Conservation (phyloP, 1,140 invertebrate species). For the Heliconius himera region DNA sequence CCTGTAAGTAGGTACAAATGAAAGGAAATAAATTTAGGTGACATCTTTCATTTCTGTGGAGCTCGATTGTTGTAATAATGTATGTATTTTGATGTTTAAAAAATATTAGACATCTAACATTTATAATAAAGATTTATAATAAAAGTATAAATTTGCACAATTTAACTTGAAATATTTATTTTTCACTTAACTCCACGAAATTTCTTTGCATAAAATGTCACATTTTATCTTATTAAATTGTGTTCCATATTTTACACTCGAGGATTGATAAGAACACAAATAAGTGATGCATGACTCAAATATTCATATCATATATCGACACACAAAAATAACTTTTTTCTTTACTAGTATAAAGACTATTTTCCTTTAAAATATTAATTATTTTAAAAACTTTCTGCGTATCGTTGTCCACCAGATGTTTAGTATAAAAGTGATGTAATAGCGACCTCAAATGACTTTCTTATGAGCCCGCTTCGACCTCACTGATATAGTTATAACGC, state of each 20-base stretch:
- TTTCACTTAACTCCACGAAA: not conserved
- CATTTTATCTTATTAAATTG: slow-evolving; percentile 5
- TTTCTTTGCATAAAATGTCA: not conserved
- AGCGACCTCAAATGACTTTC: slow-evolving; percentile 16
- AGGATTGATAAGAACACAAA: slow-evolving; percentile 19
- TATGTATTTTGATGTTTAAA: no score
- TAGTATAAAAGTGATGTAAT: slow-evolving; percentile 20
- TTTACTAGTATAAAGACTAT: not conserved
- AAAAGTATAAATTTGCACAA: not conserved
- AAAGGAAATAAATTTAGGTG: not conserved
- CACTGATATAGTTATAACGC: slow-evolving; percentile 5
- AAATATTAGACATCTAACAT: no score
- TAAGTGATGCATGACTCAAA: slow-evolving; percentile 15
- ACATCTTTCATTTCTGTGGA: not conserved
- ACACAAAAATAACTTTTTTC: not conserved
- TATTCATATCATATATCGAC: slow-evolving; percentile 5
- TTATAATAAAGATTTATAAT: not conserved
- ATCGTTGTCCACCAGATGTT: slow-evolving; percentile 16
- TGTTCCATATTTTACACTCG: slow-evolving; percentile 14
- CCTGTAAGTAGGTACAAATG: not conserved
- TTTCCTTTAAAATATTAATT: not conserved
- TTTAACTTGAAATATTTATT: not conserved
- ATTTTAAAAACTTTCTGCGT: not conserved
- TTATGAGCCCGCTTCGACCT: slow-evolving; percentile 8
- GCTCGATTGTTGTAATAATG: no score